Percentiles rank a stretch among this genome's conserved stretches.
These are phyloP conservation scores for Tupaia chinensis DNA, from an alignment of 2,113 vertebrate species.

Conservation along the genomic window DNA sequence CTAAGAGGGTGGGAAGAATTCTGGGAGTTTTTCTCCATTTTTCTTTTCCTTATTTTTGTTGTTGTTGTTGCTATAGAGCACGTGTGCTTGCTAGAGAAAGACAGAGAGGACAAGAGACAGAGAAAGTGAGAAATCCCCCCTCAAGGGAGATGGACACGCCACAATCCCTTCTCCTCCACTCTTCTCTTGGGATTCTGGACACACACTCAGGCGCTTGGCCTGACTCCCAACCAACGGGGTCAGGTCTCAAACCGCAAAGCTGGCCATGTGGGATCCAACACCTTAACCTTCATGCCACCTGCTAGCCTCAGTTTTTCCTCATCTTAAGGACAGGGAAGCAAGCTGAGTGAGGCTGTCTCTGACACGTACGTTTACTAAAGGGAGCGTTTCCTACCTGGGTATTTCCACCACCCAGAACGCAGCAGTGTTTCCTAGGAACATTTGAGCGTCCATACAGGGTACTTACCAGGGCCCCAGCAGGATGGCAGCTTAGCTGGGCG, in stretches of 20 bases:
- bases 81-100: no score
- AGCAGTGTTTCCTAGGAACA: neutral
- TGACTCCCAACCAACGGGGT: no score
- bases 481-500: neutral
- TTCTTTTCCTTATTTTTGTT: neutral
- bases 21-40: neutral
- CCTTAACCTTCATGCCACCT: no score
- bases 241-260: no score
- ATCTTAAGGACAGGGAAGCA: neutral
- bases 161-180: no score
- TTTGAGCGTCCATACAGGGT: neutral
- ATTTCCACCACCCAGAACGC: neutral
- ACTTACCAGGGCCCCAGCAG: neutral
- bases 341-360: neutral
- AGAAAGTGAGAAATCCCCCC: no score
- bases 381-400: neutral
- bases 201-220: no score
- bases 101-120: no score
- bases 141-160: no score
- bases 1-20: neutral
- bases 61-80: no score
- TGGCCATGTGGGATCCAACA: no score
- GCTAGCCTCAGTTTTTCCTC: neutral
- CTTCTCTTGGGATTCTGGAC: no score
- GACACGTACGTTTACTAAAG: fast-evolving